phyloP scores from a whole-genome alignment of 2,797 vertebrate species.

The Propithecus deckenii region DNA sequence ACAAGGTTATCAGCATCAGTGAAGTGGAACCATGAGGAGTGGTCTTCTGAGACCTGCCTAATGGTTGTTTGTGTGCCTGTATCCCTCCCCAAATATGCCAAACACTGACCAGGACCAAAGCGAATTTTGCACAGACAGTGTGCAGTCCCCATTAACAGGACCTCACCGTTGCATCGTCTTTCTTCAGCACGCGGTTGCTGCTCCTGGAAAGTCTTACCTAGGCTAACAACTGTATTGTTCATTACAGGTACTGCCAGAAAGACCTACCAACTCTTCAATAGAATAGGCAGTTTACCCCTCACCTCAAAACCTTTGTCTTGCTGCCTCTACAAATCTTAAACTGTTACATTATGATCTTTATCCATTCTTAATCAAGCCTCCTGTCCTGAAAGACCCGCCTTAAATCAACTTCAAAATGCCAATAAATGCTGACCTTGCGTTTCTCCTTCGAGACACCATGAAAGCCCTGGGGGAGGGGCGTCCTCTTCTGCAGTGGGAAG shows the following conservation, averaged over 20 bases:
- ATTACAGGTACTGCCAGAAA: background rate
- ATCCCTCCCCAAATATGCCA: background rate
- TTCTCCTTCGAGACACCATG: background rate
- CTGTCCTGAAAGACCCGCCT: background rate
- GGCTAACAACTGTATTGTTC: background rate
- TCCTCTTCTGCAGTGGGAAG: background rate
- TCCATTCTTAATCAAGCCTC: background rate
- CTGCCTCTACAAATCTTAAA: background rate
- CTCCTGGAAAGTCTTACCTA: background rate
- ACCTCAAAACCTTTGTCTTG: background rate
- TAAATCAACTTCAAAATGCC: background rate
- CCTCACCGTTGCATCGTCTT: background rate
- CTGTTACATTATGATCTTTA: background rate
- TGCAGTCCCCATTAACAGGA: accelerated
- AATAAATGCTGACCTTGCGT: background rate
- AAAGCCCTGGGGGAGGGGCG: background rate
- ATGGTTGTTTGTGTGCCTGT: background rate
- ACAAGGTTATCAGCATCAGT: background rate
- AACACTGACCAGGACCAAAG: background rate
- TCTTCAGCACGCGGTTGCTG: accelerated
- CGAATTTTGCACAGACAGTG: no score
- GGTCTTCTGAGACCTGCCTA: background rate
- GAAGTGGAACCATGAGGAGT: background rate
- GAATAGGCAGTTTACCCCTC: background rate
- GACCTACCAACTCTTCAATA: background rate